Percentiles rank a stretch among this genome's conserved stretches.
Conservation (phyloP, 2,888 invertebrate genomes). For the Cryptophagus acutangulus region DNA sequence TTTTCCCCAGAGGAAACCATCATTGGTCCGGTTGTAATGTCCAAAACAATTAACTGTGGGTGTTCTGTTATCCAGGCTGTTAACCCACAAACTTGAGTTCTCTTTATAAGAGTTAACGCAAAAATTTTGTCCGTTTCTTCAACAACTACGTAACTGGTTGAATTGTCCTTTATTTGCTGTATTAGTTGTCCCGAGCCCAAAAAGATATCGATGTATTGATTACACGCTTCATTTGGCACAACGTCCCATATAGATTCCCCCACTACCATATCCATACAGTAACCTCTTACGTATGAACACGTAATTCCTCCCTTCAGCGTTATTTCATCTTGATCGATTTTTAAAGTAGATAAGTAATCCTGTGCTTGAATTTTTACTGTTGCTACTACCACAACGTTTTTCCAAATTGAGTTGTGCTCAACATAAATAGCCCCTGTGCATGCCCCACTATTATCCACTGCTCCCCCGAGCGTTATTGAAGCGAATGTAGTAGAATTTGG, state of each 20-base stretch:
- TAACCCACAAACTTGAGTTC: slow-evolving; percentile 4
- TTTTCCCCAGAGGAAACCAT: too few species aligned
- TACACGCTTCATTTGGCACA: not conserved
- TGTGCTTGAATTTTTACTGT: slow-evolving; percentile 13
- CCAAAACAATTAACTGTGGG: too few species aligned
- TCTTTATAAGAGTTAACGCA: slow-evolving; percentile 11
- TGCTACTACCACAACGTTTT: slow-evolving; percentile 16
- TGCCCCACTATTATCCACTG: slow-evolving; percentile 7
- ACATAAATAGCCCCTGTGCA: slow-evolving; percentile 11
- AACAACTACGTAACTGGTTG: slow-evolving; percentile 12
- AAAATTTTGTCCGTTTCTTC: slow-evolving; percentile 14
- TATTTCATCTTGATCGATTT: slow-evolving; percentile 16
- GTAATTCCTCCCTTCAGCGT: slow-evolving; percentile 12
- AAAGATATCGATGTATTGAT: slow-evolving; percentile 6
- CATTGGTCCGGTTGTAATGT: too few species aligned
- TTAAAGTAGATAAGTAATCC: slow-evolving; percentile 15
- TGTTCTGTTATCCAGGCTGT: slow-evolving; percentile 9
- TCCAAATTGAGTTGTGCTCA: slow-evolving; percentile 14
- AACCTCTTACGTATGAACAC: slow-evolving; percentile 16
- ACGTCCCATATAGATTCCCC: slow-evolving; percentile 15
- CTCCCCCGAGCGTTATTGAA: slow-evolving; percentile 13
- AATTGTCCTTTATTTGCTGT: not conserved
- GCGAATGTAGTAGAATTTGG: slow-evolving; percentile 13
- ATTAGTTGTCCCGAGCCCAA: slow-evolving; percentile 12
- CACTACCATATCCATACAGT: slow-evolving; percentile 15